Percentiles rank a stretch among this genome's conserved stretches.
Evolutionary conservation across 1,140 invertebrate genomes (phyloP).

Genomic region (Cryptotermes secundus): DNA sequence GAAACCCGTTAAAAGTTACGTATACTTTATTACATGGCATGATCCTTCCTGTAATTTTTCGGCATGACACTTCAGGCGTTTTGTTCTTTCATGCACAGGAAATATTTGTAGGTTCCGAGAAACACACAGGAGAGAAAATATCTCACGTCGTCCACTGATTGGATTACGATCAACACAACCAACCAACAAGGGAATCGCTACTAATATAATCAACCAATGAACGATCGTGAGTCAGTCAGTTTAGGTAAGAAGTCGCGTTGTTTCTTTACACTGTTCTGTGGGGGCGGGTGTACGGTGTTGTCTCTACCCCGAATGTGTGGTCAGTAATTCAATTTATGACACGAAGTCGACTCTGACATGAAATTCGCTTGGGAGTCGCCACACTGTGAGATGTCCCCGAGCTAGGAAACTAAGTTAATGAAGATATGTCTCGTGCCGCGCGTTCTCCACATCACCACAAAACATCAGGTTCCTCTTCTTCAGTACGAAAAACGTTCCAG

Average conservation of each 20-base stretch:
- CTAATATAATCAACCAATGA: constrained; percentile 28
- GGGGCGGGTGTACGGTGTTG: not conserved
- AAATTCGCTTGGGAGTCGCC: not conserved
- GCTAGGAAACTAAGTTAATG: not conserved
- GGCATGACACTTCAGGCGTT: not conserved
- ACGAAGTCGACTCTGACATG: not conserved
- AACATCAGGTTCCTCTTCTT: no score
- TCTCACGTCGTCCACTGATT: constrained; percentile 6
- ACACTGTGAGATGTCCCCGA: not conserved
- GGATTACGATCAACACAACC: constrained; percentile 22
- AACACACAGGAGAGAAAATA: not conserved
- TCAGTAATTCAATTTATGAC: constrained; percentile 23
- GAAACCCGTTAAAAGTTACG: no score
- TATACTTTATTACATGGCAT: no score
- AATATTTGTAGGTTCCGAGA: not conserved
- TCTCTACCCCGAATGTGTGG: not conserved
- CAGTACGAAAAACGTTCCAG: no score
- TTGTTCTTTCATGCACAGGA: not conserved
- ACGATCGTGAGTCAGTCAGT: constrained; percentile 7
- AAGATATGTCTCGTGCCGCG: not conserved
- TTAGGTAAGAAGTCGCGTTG: not conserved
- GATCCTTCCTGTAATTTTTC: no score
- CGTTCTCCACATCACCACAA: no score
- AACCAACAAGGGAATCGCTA: constrained; percentile 25
- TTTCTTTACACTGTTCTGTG: not conserved